These are phyloP conservation scores for Balanococcus diminutus DNA, from an alignment of 2,888 invertebrate species.

Conservation along the genomic window DNA sequence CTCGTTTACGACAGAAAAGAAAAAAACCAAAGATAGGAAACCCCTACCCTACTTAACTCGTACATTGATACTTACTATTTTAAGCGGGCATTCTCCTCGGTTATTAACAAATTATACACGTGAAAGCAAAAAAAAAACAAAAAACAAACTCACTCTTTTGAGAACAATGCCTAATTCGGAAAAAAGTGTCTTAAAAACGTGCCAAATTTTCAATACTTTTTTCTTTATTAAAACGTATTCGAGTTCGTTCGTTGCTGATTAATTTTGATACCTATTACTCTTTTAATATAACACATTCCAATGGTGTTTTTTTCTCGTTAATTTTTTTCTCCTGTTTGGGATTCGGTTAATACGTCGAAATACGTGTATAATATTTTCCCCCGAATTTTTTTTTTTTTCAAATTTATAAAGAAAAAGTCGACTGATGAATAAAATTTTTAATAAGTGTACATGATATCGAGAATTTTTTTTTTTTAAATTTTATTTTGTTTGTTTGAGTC, in stretches of 20 bases:
- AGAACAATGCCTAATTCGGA: background rate
- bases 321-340: background rate
- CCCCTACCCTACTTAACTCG: background rate
- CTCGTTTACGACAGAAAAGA: background rate
- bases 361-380: background rate
- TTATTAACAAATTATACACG: background rate
- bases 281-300: slow-evolving; percentile 37
- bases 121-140: background rate
- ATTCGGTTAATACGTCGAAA: background rate
- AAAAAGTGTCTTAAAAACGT: background rate
- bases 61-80: background rate
- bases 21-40: background rate
- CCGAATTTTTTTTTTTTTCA: background rate
- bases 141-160: background rate
- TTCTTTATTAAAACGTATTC: background rate
- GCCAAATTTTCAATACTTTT: background rate
- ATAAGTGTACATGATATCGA: background rate
- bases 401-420: background rate
- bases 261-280: too few species aligned
- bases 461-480: background rate
- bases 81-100: background rate
- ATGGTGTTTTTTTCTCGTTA: slow-evolving; percentile 4
- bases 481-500: background rate
- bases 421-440: background rate
- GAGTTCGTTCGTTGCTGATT: background rate